Base-by-base conservation (phyloP, 1,140 invertebrate species). In the Drosophila obscura region DNA sequence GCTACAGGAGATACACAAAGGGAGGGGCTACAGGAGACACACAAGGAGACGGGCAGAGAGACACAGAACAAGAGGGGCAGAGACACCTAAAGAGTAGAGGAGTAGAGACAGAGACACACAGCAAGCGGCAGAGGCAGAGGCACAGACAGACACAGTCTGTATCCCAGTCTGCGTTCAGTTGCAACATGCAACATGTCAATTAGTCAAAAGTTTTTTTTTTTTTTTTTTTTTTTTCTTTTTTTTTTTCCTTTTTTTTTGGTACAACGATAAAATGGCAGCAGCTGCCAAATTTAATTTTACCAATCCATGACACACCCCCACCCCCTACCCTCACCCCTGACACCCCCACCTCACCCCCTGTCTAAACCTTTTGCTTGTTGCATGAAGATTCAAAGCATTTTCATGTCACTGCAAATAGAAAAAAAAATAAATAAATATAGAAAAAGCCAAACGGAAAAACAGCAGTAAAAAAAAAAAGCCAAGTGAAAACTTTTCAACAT, bases 401-500 rank as follows among this genome's bases (percentile, higher is more conserved):
- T 87, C 83, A 83, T 87, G 83, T 87, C 83, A 13, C 11, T 39
- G 19, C 66, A 49, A 50, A 41, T 46, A 39, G 22, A 39, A 15
- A 19, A 50, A 31, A 63, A 22, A 35, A n/a, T n/a, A 13, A 39
- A 39, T n/a, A 11, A 35, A 13, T 28, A 4, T 4, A 4, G 9
- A 4, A 39, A 13, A 8, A 1, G 1, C 15, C 15, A 56, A 55
- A 46, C 19, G 41, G 8, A 53, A 43, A 64, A 73, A 55, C 52
- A 80, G 65, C 35, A 11, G 35, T 13, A 49, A 82, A 87, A 87
- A 80, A 2, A 22, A 24, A 24, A 24, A 24, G 3, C 75, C 79
- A 87, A 71, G 71, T 67, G 75, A 88, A 87, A 87, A 87, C 75
- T 87, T 87, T 88, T 82, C 71, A 87, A 87, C 83, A 87, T 87